Base-by-base conservation (phyloP, 2,888 invertebrate species). In the Deilephila porcellus region DNA sequence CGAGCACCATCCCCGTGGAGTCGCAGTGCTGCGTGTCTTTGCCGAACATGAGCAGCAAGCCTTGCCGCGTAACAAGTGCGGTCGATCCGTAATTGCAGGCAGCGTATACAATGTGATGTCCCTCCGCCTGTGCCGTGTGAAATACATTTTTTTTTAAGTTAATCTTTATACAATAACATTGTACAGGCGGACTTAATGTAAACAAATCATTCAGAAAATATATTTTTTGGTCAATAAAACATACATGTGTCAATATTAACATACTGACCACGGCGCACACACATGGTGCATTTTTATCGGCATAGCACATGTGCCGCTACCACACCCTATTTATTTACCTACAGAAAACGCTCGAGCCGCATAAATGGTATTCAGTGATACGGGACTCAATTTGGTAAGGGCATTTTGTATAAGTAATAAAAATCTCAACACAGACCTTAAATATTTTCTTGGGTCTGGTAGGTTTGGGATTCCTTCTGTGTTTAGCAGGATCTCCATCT, bases 11-110 rank as follows among this genome's bases (percentile, higher is more conserved):
- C n/a, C 97, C 97, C 85, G 85, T 88, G 0, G 96, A 93, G 91
- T 98, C 98, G 81, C 97, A 97, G 86, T 98, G 97, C 7, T 97
- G 96, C 17, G 97, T 97, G 90, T 99, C 99, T 89, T 99, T 99
- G 63, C 99, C 99, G 90, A 98, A 99, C 97, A 99, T 98, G 74
- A 98, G 96, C 60, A 99, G 93, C 83, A 97, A 97, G 0, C 99
- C 99, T 73, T 98, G 97, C 83, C 97, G 96, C 1, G 98, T 98
- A 0, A 99, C 97, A 76, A 99, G 95, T 4, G 99, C 99, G 14
- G 98, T 98, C 3, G 98, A 98, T 6, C 99, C 99, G 91, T 98
- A 98, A 91, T 99, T 99, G 86, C 99, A 99, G 0, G 99, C 98
- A 0, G 97, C 97, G 82, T 96, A 96, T 0, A 97, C 95, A 45